Evolutionary conservation across 2,888 invertebrate genomes (phyloP).

Genomic region (Timema cristinae): DNA sequence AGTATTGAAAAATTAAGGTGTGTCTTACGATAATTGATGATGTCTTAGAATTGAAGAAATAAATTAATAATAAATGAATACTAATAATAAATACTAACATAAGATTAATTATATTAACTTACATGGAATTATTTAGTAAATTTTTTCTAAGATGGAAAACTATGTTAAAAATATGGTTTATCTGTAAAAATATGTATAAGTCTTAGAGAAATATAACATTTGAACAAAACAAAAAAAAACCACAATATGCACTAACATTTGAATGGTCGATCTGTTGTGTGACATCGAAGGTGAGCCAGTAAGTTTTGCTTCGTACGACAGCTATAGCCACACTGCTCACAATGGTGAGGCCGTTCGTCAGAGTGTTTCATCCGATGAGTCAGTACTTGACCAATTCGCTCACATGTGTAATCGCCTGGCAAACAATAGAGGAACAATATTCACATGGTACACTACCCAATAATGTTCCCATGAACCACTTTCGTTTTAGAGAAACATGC

Average conservation of each 20-base stretch:
- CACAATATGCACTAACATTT: conserved; percentile 35
- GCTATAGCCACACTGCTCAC: conserved; percentile 54
- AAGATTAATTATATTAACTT: background rate
- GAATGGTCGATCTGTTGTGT: conserved; percentile 55
- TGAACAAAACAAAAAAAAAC: background rate
- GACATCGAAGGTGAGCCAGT: conserved; percentile 55
- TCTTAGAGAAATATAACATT: background rate
- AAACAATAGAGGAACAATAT: background rate
- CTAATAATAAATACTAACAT: too few species aligned
- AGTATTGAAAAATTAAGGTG: too few species aligned
- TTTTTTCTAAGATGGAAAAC: too few species aligned
- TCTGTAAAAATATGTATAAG: too few species aligned
- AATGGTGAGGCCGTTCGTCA: conserved; percentile 48
- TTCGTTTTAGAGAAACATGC: too few species aligned
- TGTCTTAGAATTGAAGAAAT: too few species aligned
- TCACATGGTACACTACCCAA: too few species aligned
- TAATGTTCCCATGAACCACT: too few species aligned
- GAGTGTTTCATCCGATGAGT: conserved; percentile 57
- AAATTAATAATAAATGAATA: too few species aligned
- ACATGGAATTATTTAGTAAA: too few species aligned
- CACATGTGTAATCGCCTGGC: conserved; percentile 44
- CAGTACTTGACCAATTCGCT: conserved; percentile 53
- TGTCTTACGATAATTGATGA: too few species aligned
- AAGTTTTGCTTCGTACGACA: conserved; percentile 57
- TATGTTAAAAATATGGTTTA: too few species aligned